Evolutionary conservation across 1,140 invertebrate genomes (phyloP), one percentile per base, ranked within the genome.

Genomic region (Kradibia gibbosae): DNA sequence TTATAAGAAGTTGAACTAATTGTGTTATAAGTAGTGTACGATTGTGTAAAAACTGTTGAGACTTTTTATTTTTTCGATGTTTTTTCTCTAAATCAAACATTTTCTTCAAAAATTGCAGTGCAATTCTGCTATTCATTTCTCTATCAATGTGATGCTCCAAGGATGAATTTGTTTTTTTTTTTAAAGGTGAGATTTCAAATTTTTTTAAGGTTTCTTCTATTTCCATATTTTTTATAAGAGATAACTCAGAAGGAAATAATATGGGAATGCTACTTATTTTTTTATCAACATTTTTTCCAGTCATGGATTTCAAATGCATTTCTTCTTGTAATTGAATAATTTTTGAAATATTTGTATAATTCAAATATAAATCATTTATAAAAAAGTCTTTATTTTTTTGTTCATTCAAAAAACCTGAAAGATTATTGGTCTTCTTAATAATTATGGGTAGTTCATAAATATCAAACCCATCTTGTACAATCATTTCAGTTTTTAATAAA

Each of bases 401-500:
- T 48, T 74, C 25, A 7, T 62, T 42, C 70, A 83, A 76, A 25
- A 89, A 81, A 15, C 42, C 34, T 55, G 78, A 80, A 39, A 87
- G 74, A 45, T 87, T 84, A 55, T 84, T 88, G 42, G 93, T 88
- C 86, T 92, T 93, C 83, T 93, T 91, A 17, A 96, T 92, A 71
- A 95, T 92, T 8, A 94, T 88, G 3, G 95, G 95, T 57, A 96
- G 88, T 88, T 96, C 95, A 83, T 94, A 93, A 53, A 96, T 94
- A 55, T 93, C 91, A 3, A 90, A 86, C 34, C 94, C 95, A 88
- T 95, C 94, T 89, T 96, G 94, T 39, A 94, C 87, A 50, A 96
- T 87, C 50, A 95, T 93, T 17, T 93, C 93, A n/a, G 92, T 92
- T 53, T 91, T 89, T 17, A 85, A 83, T 53, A 89, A 65, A 83